These are phyloP conservation scores for Saccopteryx bilineata DNA, from an alignment of 2,113 vertebrate species.

Conservation along the genomic window DNA sequence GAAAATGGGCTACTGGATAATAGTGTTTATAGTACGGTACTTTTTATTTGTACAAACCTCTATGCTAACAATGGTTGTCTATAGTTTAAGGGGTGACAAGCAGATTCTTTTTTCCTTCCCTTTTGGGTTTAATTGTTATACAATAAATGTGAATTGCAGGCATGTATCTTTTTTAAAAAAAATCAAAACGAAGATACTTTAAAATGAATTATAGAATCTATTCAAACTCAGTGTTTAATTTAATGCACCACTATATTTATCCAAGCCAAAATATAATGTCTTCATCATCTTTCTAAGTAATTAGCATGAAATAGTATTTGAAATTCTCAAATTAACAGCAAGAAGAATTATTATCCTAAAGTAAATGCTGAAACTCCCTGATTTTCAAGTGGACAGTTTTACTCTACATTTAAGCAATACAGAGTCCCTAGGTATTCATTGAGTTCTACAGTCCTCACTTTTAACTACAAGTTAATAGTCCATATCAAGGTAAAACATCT, in stretches of 20 bases:
- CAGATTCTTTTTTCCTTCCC: neutral
- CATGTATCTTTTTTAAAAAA: conserved; percentile 38
- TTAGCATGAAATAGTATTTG: conserved; percentile 69
- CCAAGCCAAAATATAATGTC: conserved; percentile 78
- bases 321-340: conserved; percentile 73
- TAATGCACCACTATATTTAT: conserved; percentile 78
- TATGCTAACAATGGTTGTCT: neutral
- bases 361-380: conserved; percentile 40
- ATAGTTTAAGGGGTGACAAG: neutral
- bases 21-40: neutral
- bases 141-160: conserved; percentile 54
- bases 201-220: conserved; percentile 73
- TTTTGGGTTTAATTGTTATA: conserved; percentile 61
- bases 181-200: conserved; percentile 64
- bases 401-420: neutral
- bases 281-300: conserved; percentile 77
- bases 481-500: neutral
- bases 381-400: conserved; percentile 56
- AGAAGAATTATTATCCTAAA: conserved; percentile 67
- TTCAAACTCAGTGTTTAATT: conserved; percentile 76
- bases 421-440: neutral
- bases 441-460: neutral
- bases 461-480: neutral
- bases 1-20: neutral
- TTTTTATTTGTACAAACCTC: neutral